Conservation (phyloP, 2,888 invertebrate genomes). For the Papilio gigon region DNA sequence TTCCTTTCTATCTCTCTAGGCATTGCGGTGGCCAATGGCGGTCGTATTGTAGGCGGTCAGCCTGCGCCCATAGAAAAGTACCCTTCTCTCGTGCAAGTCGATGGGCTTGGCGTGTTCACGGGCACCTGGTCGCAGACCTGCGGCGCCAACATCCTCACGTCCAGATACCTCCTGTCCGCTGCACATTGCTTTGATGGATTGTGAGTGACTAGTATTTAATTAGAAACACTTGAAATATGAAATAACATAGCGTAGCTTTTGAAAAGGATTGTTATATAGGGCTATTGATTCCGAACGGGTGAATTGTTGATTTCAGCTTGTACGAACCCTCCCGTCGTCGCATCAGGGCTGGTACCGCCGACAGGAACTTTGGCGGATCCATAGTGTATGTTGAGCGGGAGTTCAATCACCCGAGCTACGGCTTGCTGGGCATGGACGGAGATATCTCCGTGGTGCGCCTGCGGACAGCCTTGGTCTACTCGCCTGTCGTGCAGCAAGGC, state of each 20-base stretch:
- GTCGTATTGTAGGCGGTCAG: slow-evolving; percentile 56
- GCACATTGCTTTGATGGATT: slow-evolving; percentile 55
- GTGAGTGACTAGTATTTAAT: slow-evolving; percentile 44
- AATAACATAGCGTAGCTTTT: not conserved
- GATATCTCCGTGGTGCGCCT: slow-evolving; percentile 59
- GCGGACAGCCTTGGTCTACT: slow-evolving; percentile 44
- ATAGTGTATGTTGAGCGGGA: slow-evolving; percentile 47
- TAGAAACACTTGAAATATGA: not conserved
- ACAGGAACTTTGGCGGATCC: slow-evolving; percentile 59
- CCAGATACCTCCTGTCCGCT: slow-evolving; percentile 53
- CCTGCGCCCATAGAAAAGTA: slow-evolving; percentile 54
- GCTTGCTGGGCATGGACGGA: slow-evolving; percentile 48
- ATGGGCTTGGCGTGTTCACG: slow-evolving; percentile 43
- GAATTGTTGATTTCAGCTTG: slow-evolving; percentile 45
- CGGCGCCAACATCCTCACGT: slow-evolving; percentile 55
- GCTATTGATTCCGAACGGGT: not conserved
- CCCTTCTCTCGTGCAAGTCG: slow-evolving; percentile 58
- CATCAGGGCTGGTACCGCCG: slow-evolving; percentile 61
- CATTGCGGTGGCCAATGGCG: slow-evolving; percentile 41
- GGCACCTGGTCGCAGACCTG: slow-evolving; percentile 55
- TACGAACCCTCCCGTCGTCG: slow-evolving; percentile 53
- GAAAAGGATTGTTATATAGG: no score
- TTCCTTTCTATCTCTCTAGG: slow-evolving; percentile 40
- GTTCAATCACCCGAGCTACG: slow-evolving; percentile 58
- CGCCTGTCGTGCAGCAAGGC: slow-evolving; percentile 48